Evolutionary conservation across 2,113 vertebrate genomes (phyloP), one percentile per base, ranked within the genome.

Genomic region (Tetrao urogallus): DNA sequence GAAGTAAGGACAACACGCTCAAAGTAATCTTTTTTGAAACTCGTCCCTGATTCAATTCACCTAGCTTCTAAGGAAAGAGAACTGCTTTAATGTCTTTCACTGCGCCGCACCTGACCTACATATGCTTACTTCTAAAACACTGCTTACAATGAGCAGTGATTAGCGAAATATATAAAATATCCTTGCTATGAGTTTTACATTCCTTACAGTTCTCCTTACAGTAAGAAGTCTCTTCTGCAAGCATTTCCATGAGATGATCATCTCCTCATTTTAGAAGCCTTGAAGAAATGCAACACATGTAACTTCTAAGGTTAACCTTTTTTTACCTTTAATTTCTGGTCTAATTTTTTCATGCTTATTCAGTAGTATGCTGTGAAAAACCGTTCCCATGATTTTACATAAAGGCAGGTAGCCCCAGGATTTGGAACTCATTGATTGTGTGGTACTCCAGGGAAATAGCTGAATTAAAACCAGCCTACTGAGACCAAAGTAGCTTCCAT

Each of bases 391-490:
- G 91, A 86, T 95, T 97, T 97, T 66, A 80, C 17, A 52, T 34
- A 65, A 97, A 95, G 42, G 20, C 91, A 97, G 95, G 97, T 97
- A 97, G 97, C 97, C 97, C 92, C 93, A 98, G 97, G 97, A 97
- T 98, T 98, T 97, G 94, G 95, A 97, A 92, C 95, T 97, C 97
- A 96, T 92, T 95, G 97, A 97, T 90, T 97, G 90, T 96, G 89
- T 34, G 71, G 38, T 69, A 95, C 97, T 97, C 97, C 60, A 83
- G 97, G 96, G 97, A 98, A 94, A 97, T 1, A 92, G 91, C 89
- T 97, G 97, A 98, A 97, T 97, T 98, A 98, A 98, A 98, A 97
- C 93, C 95, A 97, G 95, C 79, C 95, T 96, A 96, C 19, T 6
- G 97, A 96, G 96, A 94, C 93, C 15, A 14, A 94, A 97, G 91